Conservation (phyloP, 2,113 vertebrate genomes). For the Tupaia tana region DNA sequence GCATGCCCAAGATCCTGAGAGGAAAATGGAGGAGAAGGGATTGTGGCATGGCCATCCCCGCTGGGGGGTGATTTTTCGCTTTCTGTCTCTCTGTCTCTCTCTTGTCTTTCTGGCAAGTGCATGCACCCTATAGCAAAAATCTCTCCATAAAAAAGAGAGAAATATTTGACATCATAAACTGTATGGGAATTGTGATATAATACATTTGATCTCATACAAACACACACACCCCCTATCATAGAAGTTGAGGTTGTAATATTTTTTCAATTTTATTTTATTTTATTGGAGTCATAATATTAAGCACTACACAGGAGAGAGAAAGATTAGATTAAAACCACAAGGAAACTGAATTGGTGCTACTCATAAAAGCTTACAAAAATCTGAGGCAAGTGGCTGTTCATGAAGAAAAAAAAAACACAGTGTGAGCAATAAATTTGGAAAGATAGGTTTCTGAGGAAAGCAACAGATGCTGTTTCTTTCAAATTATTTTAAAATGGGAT, state of each 20-base stretch:
- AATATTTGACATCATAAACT: background rate
- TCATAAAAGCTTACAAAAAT: constrained; percentile 44
- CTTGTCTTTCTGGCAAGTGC: too few relatives aligned
- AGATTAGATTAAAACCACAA: background rate
- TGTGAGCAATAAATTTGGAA: constrained; percentile 68
- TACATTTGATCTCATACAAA: background rate
- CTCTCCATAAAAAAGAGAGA: background rate
- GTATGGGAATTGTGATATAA: background rate
- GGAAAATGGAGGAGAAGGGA: too few relatives aligned
- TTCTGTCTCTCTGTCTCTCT: too few relatives aligned
- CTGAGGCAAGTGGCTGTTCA: constrained; percentile 53
- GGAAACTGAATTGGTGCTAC: constrained; percentile 12
- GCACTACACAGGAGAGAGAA: background rate
- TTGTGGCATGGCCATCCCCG: too few relatives aligned
- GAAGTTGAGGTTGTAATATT: background rate
- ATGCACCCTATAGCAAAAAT: too few relatives aligned
- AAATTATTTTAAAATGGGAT: constrained; percentile 77
- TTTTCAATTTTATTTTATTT: too few relatives aligned
- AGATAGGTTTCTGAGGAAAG: constrained; percentile 69
- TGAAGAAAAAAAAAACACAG: constrained; percentile 46
- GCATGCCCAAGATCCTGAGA: too few relatives aligned
- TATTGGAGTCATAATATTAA: background rate
- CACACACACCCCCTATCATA: background rate
- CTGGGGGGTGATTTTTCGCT: too few relatives aligned
- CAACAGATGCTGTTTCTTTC: constrained; percentile 76